These are phyloP conservation scores for Vanessa atalanta DNA, from an alignment of 1,140 invertebrate species.

Conservation along the genomic window DNA sequence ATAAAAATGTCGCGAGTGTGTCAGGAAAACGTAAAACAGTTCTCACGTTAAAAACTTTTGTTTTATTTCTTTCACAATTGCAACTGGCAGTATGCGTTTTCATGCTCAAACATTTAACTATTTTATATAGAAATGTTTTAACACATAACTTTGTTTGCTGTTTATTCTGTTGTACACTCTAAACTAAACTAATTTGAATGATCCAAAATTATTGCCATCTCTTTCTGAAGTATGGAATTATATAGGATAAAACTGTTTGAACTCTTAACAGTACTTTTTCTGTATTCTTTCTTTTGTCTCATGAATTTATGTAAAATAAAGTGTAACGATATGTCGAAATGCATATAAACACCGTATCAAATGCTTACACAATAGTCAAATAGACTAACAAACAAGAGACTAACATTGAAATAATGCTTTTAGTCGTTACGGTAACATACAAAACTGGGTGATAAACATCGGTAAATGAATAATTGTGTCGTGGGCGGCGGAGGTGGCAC, in stretches of 20 bases:
- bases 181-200: too few species aligned
- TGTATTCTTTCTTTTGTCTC: too few species aligned
- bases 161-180: too few species aligned
- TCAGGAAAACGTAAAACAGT: not conserved
- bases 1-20: slow-evolving; percentile 1
- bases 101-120: not conserved
- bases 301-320: too few species aligned
- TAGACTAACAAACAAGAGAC: not conserved
- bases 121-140: too few species aligned
- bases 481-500: slow-evolving; percentile 57
- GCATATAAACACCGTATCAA: not conserved
- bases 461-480: slow-evolving; percentile 50
- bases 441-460: slow-evolving; percentile 39
- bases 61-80: slow-evolving; percentile 10
- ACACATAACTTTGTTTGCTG: too few species aligned
- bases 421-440: slow-evolving; percentile 12
- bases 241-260: too few species aligned
- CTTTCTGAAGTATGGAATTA: too few species aligned
- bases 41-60: slow-evolving; percentile 6
- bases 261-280: too few species aligned
- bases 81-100: not conserved
- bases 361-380: not conserved
- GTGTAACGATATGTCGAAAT: too few species aligned
- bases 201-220: too few species aligned
- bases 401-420: not conserved